phyloP scores from a whole-genome alignment of 2,113 vertebrate genomes.

The Saccopteryx bilineata region DNA sequence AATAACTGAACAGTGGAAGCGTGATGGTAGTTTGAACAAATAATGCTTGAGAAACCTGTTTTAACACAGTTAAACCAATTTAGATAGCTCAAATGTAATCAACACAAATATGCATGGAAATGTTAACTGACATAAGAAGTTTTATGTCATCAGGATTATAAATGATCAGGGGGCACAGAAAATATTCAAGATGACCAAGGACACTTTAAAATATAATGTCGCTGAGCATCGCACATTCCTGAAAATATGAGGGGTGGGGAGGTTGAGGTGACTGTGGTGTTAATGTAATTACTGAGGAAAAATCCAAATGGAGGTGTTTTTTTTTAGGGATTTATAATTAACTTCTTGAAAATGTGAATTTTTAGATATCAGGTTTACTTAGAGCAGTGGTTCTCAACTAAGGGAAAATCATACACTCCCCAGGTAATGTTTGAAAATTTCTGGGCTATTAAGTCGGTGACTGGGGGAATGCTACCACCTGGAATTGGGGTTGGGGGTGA shows the following conservation, averaged over 20 bases:
- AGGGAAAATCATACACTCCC: neutral
- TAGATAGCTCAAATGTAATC: constrained; percentile 23
- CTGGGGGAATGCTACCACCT: neutral
- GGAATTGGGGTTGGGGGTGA: neutral
- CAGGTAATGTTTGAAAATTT: neutral
- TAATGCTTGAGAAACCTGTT: neutral
- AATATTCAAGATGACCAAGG: neutral
- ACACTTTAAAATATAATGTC: neutral
- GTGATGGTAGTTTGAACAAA: neutral
- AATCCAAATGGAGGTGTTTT: neutral
- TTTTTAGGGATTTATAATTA: neutral
- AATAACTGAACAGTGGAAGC: neutral
- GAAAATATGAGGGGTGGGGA: neutral
- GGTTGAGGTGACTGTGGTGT: neutral
- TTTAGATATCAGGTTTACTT: neutral
- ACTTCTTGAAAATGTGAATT: constrained; percentile 6
- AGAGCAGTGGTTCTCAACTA: neutral
- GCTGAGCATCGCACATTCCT: neutral
- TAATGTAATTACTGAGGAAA: neutral
- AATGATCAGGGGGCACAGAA: neutral
- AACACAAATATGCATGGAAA: neutral
- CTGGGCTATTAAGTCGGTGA: neutral
- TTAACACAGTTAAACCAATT: neutral
- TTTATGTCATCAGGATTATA: neutral
- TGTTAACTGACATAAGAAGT: neutral